These are phyloP conservation scores for Lasioglossum morio DNA, from an alignment of 2,888 invertebrate species.

Conservation along the genomic window DNA sequence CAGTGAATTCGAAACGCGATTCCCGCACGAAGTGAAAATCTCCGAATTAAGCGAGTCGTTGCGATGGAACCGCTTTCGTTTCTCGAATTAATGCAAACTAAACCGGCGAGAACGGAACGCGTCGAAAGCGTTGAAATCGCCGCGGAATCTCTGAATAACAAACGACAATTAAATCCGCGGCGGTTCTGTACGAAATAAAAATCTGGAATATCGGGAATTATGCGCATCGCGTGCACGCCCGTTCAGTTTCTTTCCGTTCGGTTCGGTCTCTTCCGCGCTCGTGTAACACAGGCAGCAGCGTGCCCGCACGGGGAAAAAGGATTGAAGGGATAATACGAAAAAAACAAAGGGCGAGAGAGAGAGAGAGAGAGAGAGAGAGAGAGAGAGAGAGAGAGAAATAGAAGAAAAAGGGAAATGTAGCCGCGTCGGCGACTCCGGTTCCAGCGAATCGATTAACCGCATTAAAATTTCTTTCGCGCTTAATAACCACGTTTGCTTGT, in stretches of 20 bases:
- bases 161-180: conserved; percentile 49
- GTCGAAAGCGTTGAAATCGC: conserved; percentile 43
- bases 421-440: conserved; percentile 48
- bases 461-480: conserved; percentile 58
- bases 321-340: conserved; percentile 12
- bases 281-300: conserved; percentile 40
- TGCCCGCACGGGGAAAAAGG: background rate
- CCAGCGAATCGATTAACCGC: conserved; percentile 55
- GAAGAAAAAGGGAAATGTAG: background rate
- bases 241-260: conserved; percentile 20
- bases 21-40: background rate
- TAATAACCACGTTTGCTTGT: conserved; percentile 51
- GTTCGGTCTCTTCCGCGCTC: conserved; percentile 42
- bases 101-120: background rate
- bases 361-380: background rate
- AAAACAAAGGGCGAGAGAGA: background rate
- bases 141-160: conserved; percentile 37
- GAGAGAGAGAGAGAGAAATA: background rate
- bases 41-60: conserved; percentile 12
- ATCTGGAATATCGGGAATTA: conserved; percentile 53
- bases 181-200: conserved; percentile 36
- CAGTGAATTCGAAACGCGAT: background rate
- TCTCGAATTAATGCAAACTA: conserved; percentile 7
- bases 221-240: conserved; percentile 51
- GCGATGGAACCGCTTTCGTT: conserved; percentile 16